Base-by-base conservation (phyloP, 35 echinoderm and acorn worm genomes). In the Strongylocentrotus purpuratus region DNA sequence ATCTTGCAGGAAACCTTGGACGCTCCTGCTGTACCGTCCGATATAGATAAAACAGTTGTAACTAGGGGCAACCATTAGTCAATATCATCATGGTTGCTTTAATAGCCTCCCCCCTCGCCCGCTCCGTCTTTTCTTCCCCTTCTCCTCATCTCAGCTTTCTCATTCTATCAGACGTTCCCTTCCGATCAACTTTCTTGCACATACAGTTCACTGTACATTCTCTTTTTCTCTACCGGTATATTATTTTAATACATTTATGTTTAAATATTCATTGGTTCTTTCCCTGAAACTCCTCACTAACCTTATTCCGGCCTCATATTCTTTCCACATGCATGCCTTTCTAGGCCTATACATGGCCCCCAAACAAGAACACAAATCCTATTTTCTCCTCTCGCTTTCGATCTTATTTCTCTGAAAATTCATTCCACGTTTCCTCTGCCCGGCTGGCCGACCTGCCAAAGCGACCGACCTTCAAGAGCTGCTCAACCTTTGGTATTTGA, bases 401-500 rank as follows among this genome's bases (percentile, higher is more conserved):
- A 6, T 45, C 45, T 18, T 31, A 15, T 35, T 89, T 89, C 87
- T 89, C 87, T 89, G 32, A 33, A 89, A 89, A 45, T 89, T 46
- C 45, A 45, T 46, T 46, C 87, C 45, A 33, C 33, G 45, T 46
- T 45, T 89, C 87, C 33, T 25, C 31, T 33, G 15, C 31, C 87
- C 33, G 45, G 31, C 15, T 31, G 17, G 31, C 70, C 15, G 17
- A 17, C 31, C 70, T 85, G 0, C 70, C 70, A 85, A 85, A 85
- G 15, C 70, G 31, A 85, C 31, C 85, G 33, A 31, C 85, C 85
- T 33, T 89, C 87, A 20, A 41, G n/a, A 46, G 45, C 15, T 9
- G 45, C 87, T 89, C 87, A 89, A 89, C 9, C 87, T 20, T 46
- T 89, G 87, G 87, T 89, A 89, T 89, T 89, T 89, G 12, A 33